Percentiles rank a stretch among this genome's conserved stretches.
Conservation (phyloP, 2,797 vertebrate species). For the Catostomus latipinnis region DNA sequence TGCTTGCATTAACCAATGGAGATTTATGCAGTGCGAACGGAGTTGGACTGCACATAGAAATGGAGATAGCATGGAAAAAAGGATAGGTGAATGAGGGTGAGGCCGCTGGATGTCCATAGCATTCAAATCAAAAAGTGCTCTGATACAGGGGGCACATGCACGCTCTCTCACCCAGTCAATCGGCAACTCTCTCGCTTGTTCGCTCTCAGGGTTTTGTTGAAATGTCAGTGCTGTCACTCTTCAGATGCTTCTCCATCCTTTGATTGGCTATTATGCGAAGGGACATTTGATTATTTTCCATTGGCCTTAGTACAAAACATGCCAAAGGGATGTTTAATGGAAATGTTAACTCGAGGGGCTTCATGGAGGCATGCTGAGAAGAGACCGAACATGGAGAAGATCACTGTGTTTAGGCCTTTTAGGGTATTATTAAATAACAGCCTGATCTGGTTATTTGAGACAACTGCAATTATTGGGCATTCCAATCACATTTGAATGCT, state of each 20-base stretch:
- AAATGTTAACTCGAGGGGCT: conserved; percentile 34
- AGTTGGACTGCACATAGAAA: conserved; percentile 41
- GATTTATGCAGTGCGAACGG: conserved; percentile 50
- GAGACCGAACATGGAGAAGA: conserved; percentile 15
- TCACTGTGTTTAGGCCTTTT: neutral
- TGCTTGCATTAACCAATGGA: conserved; percentile 46
- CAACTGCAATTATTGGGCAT: too few species aligned
- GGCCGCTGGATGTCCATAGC: conserved; percentile 7
- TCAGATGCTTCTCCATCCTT: conserved; percentile 41
- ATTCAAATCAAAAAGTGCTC: conserved; percentile 36
- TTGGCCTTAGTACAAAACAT: conserved; percentile 32
- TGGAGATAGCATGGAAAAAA: conserved; percentile 22
- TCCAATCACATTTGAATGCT: too few species aligned
- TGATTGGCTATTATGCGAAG: conserved; percentile 44
- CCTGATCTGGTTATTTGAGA: too few species aligned
- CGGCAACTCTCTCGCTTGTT: neutral
- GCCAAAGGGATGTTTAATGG: conserved; percentile 38
- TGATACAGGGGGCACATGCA: conserved; percentile 9
- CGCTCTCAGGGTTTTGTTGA: conserved; percentile 31
- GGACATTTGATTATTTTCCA: conserved; percentile 50
- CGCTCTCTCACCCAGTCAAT: conserved; percentile 11
- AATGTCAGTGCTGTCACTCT: conserved; percentile 59
- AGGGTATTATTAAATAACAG: too few species aligned
- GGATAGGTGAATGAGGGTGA: conserved; percentile 25
- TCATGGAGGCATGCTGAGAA: neutral